Evolutionary conservation across 1,140 invertebrate species (phyloP), one percentile per base, ranked within the genome.

Genomic region (Drosophila pruinosa): DNA sequence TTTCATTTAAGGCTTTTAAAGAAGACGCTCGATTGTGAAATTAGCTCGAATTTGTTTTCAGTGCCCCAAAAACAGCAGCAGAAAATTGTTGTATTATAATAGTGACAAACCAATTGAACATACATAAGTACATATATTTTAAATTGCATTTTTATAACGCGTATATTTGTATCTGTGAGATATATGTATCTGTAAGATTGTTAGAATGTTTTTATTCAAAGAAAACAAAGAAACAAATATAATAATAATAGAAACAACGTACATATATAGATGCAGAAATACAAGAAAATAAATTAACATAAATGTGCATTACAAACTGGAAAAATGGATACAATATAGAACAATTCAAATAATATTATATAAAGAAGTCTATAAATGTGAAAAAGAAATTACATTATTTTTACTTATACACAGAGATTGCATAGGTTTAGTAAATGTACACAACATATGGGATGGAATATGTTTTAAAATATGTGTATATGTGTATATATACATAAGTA

Each of bases 241-340:
- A 26, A 28, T 28, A 36, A 34, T 15, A 31, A 8, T 31, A 34
- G 31, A 8, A 21, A 7, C 21, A 56, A 17, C 19, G n/a, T 24
- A 47, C 17, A 45, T n/a, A 41, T 10, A 48, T 41, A n/a, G 24
- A 10, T 59, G 3, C 43, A 43, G 1, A 52, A 47, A 34, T 12
- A 39, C 21, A 10, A 3, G 26, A 8, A 14, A 38, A 14, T 28
- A 6, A 58, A 69, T 59, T 63, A 43, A 78, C 57, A 69, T 78
- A 53, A 67, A 71, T 64, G 79, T 82, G 70, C 72, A 80, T 81
- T 67, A 82, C 19, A 62, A 74, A 80, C 50, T 80, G 77, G 77
- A 75, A 71, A 82, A 68, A 72, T 79, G 72, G 72, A 83, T 56
- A 83, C 80, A 83, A 83, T 72, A 75, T 80, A 76, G 77, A 80